phyloP scores from a whole-genome alignment of 2,888 invertebrate genomes.

The Anoplius nigerrimus region DNA sequence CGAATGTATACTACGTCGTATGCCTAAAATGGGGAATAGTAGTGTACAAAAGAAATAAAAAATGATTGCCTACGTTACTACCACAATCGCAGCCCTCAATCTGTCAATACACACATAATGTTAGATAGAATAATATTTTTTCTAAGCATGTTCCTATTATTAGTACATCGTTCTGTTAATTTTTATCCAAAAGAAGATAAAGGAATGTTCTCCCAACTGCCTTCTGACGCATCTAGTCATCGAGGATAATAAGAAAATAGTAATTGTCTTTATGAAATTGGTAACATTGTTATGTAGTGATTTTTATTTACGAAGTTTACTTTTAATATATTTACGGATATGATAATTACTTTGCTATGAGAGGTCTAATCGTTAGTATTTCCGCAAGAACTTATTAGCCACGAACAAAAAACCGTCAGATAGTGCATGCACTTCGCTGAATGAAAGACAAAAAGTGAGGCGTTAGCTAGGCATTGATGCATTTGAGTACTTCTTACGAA shows the following conservation, averaged over 20 bases:
- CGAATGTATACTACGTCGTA: no score
- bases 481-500: neutral
- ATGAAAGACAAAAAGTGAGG: neutral
- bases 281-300: neutral
- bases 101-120: no score
- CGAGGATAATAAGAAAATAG: neutral
- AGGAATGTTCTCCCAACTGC: neutral
- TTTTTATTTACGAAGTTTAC: neutral
- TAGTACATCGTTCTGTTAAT: conserved; percentile 28
- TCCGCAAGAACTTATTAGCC: neutral
- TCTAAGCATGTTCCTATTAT: conserved; percentile 48
- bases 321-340: conserved; percentile 6
- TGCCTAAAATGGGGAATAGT: neutral
- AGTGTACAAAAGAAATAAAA: conserved; percentile 5
- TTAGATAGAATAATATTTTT: conserved; percentile 25
- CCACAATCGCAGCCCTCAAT: neutral
- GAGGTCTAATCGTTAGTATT: neutral
- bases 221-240: conserved; percentile 7
- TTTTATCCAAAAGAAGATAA: conserved; percentile 23
- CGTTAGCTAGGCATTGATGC: neutral
- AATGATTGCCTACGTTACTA: conserved; percentile 5
- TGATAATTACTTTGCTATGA: neutral
- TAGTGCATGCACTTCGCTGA: conserved; percentile 2
- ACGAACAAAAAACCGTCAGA: no score
- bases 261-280: neutral